These are phyloP conservation scores for Drosophila parvula DNA, from an alignment of 1,140 invertebrate genomes.

Conservation along the genomic window DNA sequence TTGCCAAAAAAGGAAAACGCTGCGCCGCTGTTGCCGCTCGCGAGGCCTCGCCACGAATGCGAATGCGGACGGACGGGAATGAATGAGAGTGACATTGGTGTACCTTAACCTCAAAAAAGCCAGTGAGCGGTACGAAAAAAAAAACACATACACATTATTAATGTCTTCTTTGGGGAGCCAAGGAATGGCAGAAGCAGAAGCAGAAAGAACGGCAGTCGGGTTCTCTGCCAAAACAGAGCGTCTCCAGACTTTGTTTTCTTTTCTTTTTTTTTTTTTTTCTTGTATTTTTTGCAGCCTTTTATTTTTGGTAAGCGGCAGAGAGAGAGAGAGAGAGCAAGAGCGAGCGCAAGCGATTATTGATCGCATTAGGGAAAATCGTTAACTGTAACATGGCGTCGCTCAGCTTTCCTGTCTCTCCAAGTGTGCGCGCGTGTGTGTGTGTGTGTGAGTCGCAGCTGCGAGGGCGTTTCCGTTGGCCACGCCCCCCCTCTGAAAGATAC, in stretches of 20 bases:
- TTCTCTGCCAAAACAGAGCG: conserved; percentile 73
- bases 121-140: conserved; percentile 17
- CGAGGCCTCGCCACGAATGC: conserved; percentile 77
- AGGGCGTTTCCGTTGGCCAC: conserved; percentile 65
- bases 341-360: conserved; percentile 76
- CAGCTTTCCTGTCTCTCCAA: conserved; percentile 49
- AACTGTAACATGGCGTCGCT: conserved; percentile 81
- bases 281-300: background rate
- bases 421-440: background rate
- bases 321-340: conserved; percentile 31
- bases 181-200: conserved; percentile 22
- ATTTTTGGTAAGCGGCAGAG: conserved; percentile 12
- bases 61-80: conserved; percentile 66
- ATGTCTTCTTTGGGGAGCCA: conserved; percentile 67
- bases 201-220: conserved; percentile 15
- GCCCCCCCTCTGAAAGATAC: conserved; percentile 37
- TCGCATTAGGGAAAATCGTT: conserved; percentile 82
- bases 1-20: conserved; percentile 73
- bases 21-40: conserved; percentile 65
- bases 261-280: background rate
- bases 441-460: conserved; percentile 42
- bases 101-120: conserved; percentile 82
- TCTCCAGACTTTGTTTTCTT: conserved; percentile 35
- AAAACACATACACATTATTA: conserved; percentile 48
- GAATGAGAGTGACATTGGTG: conserved; percentile 81